Conservation (phyloP, 2,113 vertebrate species). For the Speoplatyrhinus poulsoni region DNA sequence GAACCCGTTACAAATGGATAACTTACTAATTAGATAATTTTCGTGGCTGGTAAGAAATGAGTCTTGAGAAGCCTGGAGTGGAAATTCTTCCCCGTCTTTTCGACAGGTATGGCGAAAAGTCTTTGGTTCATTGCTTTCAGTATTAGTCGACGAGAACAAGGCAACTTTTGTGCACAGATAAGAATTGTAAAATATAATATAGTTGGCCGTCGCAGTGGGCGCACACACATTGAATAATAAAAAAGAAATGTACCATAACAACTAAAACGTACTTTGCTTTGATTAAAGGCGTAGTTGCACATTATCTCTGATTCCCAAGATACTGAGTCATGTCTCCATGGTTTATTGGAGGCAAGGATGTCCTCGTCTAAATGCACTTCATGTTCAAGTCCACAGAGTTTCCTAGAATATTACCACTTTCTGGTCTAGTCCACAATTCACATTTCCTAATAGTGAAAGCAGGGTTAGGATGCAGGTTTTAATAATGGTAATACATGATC, state of each 20-base stretch:
- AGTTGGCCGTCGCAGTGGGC: no score
- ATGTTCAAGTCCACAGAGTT: neutral
- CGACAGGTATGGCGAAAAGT: slow-evolving; percentile 51
- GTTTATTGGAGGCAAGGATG: neutral
- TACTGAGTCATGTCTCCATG: neutral
- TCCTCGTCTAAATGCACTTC: neutral
- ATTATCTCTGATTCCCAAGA: neutral
- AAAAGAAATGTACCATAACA: no score
- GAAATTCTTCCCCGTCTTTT: slow-evolving; percentile 13
- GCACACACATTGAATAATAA: no score
- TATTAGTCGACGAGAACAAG: slow-evolving; percentile 23
- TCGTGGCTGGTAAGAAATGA: slow-evolving; percentile 25
- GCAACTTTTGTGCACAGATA: slow-evolving; percentile 17
- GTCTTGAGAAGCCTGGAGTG: neutral
- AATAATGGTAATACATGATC: no score
- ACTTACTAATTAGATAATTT: slow-evolving; percentile 4
- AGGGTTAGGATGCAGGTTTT: no score
- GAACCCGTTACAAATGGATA: neutral
- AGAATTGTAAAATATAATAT: no score
- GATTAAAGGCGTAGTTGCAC: neutral
- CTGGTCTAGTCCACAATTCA: no score
- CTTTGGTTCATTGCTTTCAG: neutral
- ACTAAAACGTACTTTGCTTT: no score
- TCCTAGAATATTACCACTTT: no score
- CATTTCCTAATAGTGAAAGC: no score